phyloP scores from a whole-genome alignment of 2,797 vertebrate genomes.

The Cuniculus paca region DNA sequence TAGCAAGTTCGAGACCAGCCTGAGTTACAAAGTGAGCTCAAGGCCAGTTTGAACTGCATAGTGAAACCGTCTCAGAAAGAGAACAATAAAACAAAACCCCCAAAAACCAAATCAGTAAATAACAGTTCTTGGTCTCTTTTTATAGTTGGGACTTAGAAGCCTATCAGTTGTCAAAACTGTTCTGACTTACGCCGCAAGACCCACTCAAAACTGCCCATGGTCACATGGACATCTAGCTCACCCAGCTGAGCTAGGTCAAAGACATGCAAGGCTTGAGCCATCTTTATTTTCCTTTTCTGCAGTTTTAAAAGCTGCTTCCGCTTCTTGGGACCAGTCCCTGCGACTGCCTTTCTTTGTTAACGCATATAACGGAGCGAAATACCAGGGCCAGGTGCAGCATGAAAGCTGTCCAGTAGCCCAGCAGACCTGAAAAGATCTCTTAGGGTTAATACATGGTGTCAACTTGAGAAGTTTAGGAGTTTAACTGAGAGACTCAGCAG shows the following conservation, averaged over 20 bases:
- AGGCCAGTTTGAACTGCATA: no score
- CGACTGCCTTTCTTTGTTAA: not conserved
- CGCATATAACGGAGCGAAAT: not conserved
- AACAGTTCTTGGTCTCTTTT: not conserved
- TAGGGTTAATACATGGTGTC: no score
- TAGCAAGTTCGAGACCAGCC: no score
- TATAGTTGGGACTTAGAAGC: not conserved
- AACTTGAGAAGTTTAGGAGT: no score
- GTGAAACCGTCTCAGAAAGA: no score
- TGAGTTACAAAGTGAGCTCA: no score
- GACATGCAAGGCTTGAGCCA: not conserved
- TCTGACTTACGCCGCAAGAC: not conserved
- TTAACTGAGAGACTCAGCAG: no score
- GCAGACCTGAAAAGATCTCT: not conserved
- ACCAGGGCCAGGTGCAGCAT: not conserved
- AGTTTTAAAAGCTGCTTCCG: not conserved
- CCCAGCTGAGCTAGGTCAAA: not conserved
- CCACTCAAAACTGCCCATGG: not conserved
- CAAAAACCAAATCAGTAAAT: not conserved
- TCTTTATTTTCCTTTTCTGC: not conserved
- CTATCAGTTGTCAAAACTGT: not conserved
- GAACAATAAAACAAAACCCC: no score
- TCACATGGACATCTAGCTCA: not conserved
- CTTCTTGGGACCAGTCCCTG: not conserved
- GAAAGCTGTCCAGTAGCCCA: not conserved